These are phyloP conservation scores for Oreochromis niloticus DNA, from an alignment of 2,113 vertebrate species.

Conservation along the genomic window DNA sequence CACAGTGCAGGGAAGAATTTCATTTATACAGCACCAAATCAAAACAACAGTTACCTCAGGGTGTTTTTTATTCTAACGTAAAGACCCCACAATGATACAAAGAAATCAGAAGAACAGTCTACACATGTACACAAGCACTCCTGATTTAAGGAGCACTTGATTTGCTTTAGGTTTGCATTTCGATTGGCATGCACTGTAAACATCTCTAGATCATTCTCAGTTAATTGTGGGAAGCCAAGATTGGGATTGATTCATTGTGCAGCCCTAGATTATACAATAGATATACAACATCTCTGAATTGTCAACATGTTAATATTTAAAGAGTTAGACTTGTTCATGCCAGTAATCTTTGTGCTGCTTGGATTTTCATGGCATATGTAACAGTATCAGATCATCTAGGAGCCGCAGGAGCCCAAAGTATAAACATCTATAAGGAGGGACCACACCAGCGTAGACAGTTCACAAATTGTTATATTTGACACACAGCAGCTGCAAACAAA, in stretches of 20 bases:
- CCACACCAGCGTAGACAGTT: no score
- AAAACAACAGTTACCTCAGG: not conserved
- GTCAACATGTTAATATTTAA: not conserved
- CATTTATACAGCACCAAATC: not conserved
- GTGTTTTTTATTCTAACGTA: not conserved
- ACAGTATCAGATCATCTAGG: no score
- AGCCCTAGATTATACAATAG: not conserved
- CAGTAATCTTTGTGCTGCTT: not conserved
- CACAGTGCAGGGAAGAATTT: not conserved
- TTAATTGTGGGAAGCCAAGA: not conserved
- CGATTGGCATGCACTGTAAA: not conserved
- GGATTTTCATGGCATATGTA: not conserved
- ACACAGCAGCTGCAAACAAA: no score
- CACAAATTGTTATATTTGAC: no score
- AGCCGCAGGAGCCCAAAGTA: no score
- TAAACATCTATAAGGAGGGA: no score
- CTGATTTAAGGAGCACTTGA: not conserved
- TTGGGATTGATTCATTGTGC: not conserved
- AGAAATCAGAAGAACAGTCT: not conserved
- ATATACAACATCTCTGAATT: not conserved
- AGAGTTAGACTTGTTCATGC: not conserved
- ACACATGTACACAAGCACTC: not conserved
- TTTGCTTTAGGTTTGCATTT: not conserved
- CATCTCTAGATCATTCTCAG: not conserved
- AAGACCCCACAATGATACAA: not conserved